phyloP scores from a whole-genome alignment of 2,888 invertebrate species.

The Aelia acuminata region DNA sequence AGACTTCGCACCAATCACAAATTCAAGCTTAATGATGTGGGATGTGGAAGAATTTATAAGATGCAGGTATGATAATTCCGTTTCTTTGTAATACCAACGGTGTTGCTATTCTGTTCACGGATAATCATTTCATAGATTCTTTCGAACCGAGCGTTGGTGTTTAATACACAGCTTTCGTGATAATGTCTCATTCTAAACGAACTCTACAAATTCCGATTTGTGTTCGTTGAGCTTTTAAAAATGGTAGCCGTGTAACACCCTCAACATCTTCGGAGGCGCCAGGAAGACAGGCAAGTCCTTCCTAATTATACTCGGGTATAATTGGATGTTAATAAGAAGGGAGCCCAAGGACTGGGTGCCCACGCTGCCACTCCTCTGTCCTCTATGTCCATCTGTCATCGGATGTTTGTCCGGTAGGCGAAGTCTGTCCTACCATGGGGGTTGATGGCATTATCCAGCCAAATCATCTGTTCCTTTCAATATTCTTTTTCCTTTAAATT shows the following conservation, averaged over 20 bases:
- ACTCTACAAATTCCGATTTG: neutral
- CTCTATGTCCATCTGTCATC: slow-evolving; percentile 46
- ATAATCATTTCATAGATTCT: neutral
- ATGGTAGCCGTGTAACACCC: neutral
- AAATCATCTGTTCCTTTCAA: neutral
- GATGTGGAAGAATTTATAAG: slow-evolving; percentile 9
- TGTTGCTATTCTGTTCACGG: neutral
- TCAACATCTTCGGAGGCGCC: slow-evolving; percentile 22
- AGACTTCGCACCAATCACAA: neutral
- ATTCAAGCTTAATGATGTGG: neutral
- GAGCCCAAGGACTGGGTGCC: slow-evolving; percentile 28
- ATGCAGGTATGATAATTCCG: neutral
- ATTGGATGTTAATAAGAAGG: slow-evolving; percentile 43
- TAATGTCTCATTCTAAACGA: neutral
- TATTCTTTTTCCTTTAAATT: neutral
- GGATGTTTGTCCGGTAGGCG: slow-evolving; percentile 36
- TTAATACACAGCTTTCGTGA: neutral
- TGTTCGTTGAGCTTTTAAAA: neutral
- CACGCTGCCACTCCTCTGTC: slow-evolving; percentile 34
- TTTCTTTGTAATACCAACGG: neutral
- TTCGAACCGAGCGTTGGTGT: neutral
- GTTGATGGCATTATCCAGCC: neutral
- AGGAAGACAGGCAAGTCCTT: slow-evolving; percentile 22
- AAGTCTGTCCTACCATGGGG: neutral
- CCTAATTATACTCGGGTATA: slow-evolving; percentile 33